phyloP scores from a whole-genome alignment of 2,888 invertebrate species.

The Calliopum simillimum region DNA sequence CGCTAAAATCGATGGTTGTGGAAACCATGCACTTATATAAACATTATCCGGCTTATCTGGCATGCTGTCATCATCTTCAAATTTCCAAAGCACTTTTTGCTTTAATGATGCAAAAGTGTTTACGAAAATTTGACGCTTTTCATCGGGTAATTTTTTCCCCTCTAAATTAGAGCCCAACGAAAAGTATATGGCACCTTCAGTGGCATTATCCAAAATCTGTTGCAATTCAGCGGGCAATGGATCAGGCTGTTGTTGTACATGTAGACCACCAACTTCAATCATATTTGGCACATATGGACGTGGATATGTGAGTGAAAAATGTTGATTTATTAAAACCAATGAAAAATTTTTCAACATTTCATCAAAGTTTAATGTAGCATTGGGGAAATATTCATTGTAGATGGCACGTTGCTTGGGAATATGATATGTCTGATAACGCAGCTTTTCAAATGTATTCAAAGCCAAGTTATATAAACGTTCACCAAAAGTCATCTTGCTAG shows the following conservation, averaged over 20 bases:
- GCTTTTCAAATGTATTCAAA: conserved; percentile 40
- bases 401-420: conserved; percentile 48
- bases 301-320: conserved; percentile 50
- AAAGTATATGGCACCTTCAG: conserved; percentile 65
- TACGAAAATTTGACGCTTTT: conserved; percentile 43
- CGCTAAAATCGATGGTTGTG: conserved; percentile 62
- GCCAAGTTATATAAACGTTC: conserved; percentile 55
- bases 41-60: conserved; percentile 51
- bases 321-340: conserved; percentile 53
- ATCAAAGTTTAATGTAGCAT: conserved; percentile 41
- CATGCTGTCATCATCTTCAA: conserved; percentile 52
- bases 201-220: conserved; percentile 59
- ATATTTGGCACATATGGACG: conserved; percentile 56
- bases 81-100: conserved; percentile 60
- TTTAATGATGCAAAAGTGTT: conserved; percentile 30
- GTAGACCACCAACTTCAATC: conserved; percentile 57
- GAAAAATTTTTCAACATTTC: conserved; percentile 47
- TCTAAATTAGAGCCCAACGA: conserved; percentile 62
- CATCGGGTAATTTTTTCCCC: conserved; percentile 45
- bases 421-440: conserved; percentile 45
- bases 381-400: conserved; percentile 47
- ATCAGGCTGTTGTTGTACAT: conserved; percentile 46
- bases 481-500: conserved; percentile 56
- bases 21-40: conserved; percentile 60
- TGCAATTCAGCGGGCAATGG: conserved; percentile 54